Conservation (phyloP, 2,113 vertebrate genomes). For the Colius striatus region DNA sequence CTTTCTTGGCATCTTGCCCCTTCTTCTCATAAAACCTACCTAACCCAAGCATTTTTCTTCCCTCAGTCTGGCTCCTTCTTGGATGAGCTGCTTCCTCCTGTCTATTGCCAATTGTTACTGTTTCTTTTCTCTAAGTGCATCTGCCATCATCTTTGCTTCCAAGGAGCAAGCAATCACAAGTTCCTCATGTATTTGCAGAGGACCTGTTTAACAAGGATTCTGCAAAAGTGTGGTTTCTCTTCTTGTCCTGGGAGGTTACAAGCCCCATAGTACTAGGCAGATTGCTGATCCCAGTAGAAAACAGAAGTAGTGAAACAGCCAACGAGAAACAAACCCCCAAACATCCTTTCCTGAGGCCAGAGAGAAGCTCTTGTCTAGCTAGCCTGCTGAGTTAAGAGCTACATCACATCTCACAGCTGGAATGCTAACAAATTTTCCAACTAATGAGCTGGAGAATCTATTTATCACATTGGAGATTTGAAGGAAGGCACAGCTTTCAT, state of each 20-base stretch:
- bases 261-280: background rate
- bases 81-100: background rate
- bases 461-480: background rate
- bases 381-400: background rate
- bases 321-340: background rate
- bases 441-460: slow-evolving; percentile 7
- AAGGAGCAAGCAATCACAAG: background rate
- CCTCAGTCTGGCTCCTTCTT: background rate
- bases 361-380: background rate
- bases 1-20: background rate
- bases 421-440: slow-evolving; percentile 38
- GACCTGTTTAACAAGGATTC: slow-evolving; percentile 15
- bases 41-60: slow-evolving; percentile 14
- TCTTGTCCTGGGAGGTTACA: background rate
- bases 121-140: slow-evolving; percentile 20
- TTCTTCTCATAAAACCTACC: background rate
- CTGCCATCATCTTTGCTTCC: slow-evolving; percentile 1
- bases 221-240: background rate
- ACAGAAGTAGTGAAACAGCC: background rate
- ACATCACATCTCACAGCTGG: background rate
- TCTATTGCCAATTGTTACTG: background rate
- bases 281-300: background rate
- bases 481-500: slow-evolving; percentile 15
- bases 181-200: slow-evolving; percentile 4
- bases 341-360: background rate